phyloP scores from a whole-genome alignment of 2,888 invertebrate genomes.

The Melitaea athalia region DNA sequence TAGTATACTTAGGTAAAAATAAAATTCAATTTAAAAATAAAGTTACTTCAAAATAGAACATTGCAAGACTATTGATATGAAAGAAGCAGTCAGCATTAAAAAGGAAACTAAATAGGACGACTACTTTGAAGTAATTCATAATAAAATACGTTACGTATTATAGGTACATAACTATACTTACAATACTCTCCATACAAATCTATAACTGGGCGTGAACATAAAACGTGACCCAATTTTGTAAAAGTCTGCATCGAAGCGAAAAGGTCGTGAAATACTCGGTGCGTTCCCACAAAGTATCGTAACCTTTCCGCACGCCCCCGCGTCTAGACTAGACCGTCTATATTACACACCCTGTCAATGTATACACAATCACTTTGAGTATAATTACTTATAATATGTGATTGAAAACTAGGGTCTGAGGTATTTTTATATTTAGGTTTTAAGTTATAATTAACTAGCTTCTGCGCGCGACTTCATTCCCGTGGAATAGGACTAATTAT shows the following conservation, averaged over 20 bases:
- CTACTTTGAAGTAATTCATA: too few relatives aligned
- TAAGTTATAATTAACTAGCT: too few relatives aligned
- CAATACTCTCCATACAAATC: constrained; percentile 18
- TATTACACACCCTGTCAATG: constrained; percentile 20
- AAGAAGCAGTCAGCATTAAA: too few relatives aligned
- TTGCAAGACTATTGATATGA: too few relatives aligned
- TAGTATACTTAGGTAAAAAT: too few relatives aligned
- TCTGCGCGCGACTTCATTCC: too few relatives aligned
- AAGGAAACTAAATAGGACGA: too few relatives aligned
- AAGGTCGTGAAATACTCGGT: constrained; percentile 40
- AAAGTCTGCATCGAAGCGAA: constrained; percentile 36
- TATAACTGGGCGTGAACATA: constrained; percentile 26
- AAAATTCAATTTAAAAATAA: too few relatives aligned
- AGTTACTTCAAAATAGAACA: too few relatives aligned
- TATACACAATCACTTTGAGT: constrained; percentile 26
- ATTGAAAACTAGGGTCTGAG: background rate
- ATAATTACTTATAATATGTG: constrained; percentile 14
- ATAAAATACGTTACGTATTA: too few relatives aligned
- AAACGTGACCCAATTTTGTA: constrained; percentile 39
- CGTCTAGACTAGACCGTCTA: constrained; percentile 58
- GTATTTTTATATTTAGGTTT: background rate
- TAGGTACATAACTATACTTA: too few relatives aligned
- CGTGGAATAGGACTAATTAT: too few relatives aligned
- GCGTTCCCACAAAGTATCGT: constrained; percentile 28
- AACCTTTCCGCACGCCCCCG: constrained; percentile 55